Conservation (phyloP, 2,113 vertebrate genomes). For the Empidonax alnorum region DNA sequence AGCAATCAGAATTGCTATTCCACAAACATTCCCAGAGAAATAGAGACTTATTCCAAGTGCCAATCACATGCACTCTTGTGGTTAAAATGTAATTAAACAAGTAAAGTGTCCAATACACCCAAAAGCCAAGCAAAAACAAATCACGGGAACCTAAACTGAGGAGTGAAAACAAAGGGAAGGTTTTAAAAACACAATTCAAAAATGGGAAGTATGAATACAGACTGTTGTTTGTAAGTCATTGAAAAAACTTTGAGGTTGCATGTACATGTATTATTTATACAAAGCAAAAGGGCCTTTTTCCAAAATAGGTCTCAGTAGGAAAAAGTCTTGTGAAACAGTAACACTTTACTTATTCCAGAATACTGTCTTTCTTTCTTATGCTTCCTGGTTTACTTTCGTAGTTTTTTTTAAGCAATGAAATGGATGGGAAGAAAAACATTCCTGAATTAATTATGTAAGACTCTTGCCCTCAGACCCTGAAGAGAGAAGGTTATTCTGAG, state of each 20-base stretch:
- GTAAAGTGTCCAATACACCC: not conserved
- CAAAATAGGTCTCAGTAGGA: not conserved
- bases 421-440: not conserved
- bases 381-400: not conserved
- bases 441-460: not conserved
- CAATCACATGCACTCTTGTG: constrained; percentile 16
- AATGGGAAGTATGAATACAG: not conserved
- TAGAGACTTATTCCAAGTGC: constrained; percentile 3
- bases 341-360: not conserved
- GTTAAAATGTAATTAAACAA: constrained; percentile 54
- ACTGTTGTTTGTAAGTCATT: not conserved
- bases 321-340: not conserved
- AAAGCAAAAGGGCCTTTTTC: not conserved
- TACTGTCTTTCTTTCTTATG: not conserved
- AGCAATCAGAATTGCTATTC: constrained; percentile 35
- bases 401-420: not conserved
- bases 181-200: not conserved
- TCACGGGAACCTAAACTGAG: not conserved
- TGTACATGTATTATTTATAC: not conserved
- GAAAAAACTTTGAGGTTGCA: not conserved
- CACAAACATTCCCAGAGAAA: constrained; percentile 12
- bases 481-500: not conserved
- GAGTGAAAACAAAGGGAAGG: not conserved
- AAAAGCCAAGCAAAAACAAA: constrained; percentile 14
- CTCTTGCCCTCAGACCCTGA: not conserved